These are phyloP conservation scores for Xiphias gladius DNA, from an alignment of 2,113 vertebrate genomes.

Conservation along the genomic window DNA sequence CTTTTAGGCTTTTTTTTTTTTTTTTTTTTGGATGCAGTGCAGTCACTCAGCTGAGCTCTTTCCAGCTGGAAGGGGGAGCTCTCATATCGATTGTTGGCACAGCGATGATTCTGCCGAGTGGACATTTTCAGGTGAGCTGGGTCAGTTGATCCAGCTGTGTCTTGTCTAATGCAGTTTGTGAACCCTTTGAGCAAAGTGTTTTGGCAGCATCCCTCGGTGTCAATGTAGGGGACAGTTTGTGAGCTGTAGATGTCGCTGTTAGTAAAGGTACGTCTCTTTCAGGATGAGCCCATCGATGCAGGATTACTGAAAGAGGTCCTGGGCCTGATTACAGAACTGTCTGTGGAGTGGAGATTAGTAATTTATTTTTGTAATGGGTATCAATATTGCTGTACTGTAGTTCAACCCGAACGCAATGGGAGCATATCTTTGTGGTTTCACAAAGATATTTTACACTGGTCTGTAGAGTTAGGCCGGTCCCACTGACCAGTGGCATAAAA, in stretches of 20 bases:
- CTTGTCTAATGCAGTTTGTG: constrained; percentile 11
- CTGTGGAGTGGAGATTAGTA: too few species aligned
- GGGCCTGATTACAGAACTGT: background rate
- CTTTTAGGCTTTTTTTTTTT: background rate
- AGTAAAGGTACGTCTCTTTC: background rate
- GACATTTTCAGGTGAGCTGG: constrained; percentile 4
- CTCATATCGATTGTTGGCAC: constrained; percentile 46
- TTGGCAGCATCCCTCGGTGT: constrained; percentile 3
- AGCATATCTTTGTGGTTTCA: too few species aligned
- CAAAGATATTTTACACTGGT: background rate
- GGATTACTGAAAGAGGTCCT: background rate
- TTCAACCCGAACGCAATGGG: background rate
- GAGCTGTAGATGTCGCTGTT: background rate
- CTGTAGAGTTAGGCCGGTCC: background rate
- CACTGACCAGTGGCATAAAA: too few species aligned
- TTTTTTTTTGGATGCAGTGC: background rate
- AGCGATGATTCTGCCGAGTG: constrained; percentile 18
- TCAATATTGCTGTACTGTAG: background rate
- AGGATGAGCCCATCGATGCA: background rate
- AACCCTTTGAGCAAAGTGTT: constrained; percentile 4
- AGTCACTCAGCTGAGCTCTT: background rate
- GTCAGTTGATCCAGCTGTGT: constrained; percentile 23
- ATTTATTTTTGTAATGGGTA: background rate
- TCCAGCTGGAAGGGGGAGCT: constrained; percentile 1
- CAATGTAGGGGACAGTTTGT: background rate